Base-by-base conservation (phyloP, 2,797 vertebrate genomes). In the Lacerta viridis region DNA sequence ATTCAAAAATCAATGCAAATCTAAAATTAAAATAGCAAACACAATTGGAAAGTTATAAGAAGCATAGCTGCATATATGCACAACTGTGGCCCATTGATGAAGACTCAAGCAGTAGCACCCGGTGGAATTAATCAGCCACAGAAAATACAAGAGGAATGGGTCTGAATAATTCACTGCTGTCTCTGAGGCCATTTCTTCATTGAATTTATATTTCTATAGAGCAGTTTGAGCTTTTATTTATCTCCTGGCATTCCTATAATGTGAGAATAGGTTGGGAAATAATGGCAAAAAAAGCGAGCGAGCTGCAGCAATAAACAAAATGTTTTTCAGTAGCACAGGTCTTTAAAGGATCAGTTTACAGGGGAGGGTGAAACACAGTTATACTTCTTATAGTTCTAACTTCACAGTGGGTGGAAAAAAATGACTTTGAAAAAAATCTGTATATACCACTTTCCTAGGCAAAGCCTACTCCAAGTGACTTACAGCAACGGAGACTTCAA, bases 101-200 rank as follows among this genome's bases (percentile, higher is more conserved):
- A 84, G 27, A 86, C 33, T 36, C 39, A 91, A 72, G 11, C 13
- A 84, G 78, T 11, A 85, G 29, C 81, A 88, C 75, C 75, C 80
- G 3, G 20, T 77, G 39, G 89, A 89, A 68, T 78, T 92, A 91
- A 90, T 92, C 36, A 90, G 1, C 18, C 86, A 78, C 64, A 80
- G 25, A 85, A 92, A 43, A 74, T 5, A 81, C 61, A 59, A 69
- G 72, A 91, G 77, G 9, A 76, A 84, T 75, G 8, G 82, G 20
- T 85, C 82, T 83, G 81, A 80, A 86, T 88, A 91, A 90, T 86
- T 83, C 27, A 89, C 3, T 76, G 1, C 2, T 81, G 6, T 89
- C 17, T 83, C 91, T 80, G 23, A 85, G 29, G 85, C 15, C 85
- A 50, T 88, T 89, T 85, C 20, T 66, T 85, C 55, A 66, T 64